Conservation (phyloP, 2,113 vertebrate genomes). For the Callopanchax toddi region DNA sequence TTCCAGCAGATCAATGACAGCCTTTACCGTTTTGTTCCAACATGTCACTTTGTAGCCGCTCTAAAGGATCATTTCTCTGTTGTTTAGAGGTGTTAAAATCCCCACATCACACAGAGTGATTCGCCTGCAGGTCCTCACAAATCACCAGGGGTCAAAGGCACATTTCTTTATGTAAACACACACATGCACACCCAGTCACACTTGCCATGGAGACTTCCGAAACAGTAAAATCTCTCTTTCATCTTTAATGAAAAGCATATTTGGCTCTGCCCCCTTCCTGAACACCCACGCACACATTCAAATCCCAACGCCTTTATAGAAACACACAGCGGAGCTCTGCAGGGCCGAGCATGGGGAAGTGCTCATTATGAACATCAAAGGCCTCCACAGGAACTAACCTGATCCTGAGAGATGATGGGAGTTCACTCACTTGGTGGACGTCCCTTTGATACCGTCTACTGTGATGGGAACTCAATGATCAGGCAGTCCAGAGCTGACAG, state of each 20-base stretch:
- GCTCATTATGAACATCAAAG: constrained; percentile 74
- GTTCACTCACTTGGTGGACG: constrained; percentile 33
- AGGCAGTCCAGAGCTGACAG: constrained; percentile 11
- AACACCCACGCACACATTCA: constrained; percentile 58
- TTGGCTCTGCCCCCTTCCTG: constrained; percentile 25
- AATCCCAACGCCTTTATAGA: constrained; percentile 48
- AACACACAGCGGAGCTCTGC: constrained; percentile 51
- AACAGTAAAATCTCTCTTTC: constrained; percentile 67
- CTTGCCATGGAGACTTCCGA: constrained; percentile 49
- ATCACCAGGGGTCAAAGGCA: constrained; percentile 38
- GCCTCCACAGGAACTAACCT: constrained; percentile 26
- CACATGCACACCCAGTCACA: constrained; percentile 22
- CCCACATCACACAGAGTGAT: too few relatives aligned
- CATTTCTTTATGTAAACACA: constrained; percentile 36
- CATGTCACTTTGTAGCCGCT: too few relatives aligned
- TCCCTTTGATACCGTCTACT: constrained; percentile 24
- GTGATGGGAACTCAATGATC: constrained; percentile 39
- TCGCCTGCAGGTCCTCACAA: constrained; percentile 38
- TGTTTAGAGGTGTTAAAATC: too few relatives aligned
- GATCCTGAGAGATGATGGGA: constrained; percentile 56
- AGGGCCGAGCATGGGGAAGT: constrained; percentile 57
- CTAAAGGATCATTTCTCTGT: too few relatives aligned
- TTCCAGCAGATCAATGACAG: too few relatives aligned
- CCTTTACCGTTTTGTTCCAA: too few relatives aligned
- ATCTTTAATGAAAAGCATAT: constrained; percentile 76